Base-by-base conservation (phyloP, 2,888 invertebrate species). In the Tachystola acroxantha region DNA sequence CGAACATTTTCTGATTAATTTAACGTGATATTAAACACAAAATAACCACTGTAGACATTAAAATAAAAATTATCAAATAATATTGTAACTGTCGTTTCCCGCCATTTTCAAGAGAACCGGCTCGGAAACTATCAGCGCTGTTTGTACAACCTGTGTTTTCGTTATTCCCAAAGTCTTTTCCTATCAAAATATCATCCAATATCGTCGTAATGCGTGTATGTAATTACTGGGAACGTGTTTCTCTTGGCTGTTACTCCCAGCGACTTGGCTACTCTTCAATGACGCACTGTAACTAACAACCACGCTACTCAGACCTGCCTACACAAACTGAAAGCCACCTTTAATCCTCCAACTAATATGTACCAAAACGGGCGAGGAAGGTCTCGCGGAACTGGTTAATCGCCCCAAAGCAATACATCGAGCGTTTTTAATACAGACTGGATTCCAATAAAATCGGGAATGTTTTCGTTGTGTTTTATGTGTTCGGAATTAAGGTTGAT, bases 261-360 rank as follows among this genome's bases (percentile, higher is more conserved):
- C 43, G 46, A 57, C 43, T 69, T 71, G 70, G 70, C 70, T 43
- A n/a, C 46, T 40, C 28, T 66, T 71, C 70, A 71, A 71, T 66
- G 61, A 60, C 69, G 45, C 13, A 10, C 11, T n/a, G 13, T 13
- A 27, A 25, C 27, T 4, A 16, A 16, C 5, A 9, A 29, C 43
- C 43, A 41, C 6, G 9, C 10, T 22, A 36, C 1, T 4, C 1
- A 30, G 44, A 39, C 10, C 41, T 20, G 36, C 20, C 16, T 25
- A 7, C 14, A 16, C n/a, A 7, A 10, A 25, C 33, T 3, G 13
- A n/a, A 7, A n/a, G 10, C 14, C 25, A n/a, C 19, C 30, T 12
- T 33, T n/a, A 7, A 3, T 10, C 12, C 9, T 20, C n/a, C n/a
- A n/a, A n/a, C 29, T 9, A 7, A 2, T 13, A 6, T 10, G 22